phyloP scores from a whole-genome alignment of 2,797 vertebrate species.

The Gobio occitaniae region DNA sequence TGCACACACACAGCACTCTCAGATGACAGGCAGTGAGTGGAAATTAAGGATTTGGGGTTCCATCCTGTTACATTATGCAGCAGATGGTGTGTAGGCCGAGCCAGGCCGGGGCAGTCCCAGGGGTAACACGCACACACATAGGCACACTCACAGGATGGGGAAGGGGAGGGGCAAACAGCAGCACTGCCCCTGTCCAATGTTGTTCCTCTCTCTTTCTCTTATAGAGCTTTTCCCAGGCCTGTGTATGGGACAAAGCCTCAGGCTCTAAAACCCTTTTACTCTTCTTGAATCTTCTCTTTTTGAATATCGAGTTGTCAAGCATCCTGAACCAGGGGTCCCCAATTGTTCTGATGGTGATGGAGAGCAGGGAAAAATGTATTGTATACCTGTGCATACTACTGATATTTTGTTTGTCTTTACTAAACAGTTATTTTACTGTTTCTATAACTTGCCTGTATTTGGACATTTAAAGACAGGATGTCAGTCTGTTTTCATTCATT shows the following conservation, averaged over 20 bases:
- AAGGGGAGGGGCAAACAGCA: slow-evolving; percentile 49
- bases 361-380: neutral
- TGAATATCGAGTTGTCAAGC: neutral
- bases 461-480: neutral
- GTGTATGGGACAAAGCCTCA: neutral
- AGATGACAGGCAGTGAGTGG: slow-evolving; percentile 83
- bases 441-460: neutral
- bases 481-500: neutral
- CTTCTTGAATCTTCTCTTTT: neutral
- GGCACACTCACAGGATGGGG: slow-evolving; percentile 42
- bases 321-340: neutral
- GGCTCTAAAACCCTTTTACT: slow-evolving; percentile 1
- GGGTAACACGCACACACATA: slow-evolving; percentile 56
- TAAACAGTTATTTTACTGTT: neutral
- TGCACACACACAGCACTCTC: slow-evolving; percentile 55
- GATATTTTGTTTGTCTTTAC: neutral
- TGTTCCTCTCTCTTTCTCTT: neutral
- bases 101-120: slow-evolving; percentile 81
- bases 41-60: slow-evolving; percentile 86
- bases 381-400: neutral
- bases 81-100: slow-evolving; percentile 85
- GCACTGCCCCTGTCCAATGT: slow-evolving; percentile 50
- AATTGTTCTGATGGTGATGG: neutral
- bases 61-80: slow-evolving; percentile 86
- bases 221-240: slow-evolving; percentile 3